Conservation (phyloP, 2,113 vertebrate genomes). For the Perccottus glenii region DNA sequence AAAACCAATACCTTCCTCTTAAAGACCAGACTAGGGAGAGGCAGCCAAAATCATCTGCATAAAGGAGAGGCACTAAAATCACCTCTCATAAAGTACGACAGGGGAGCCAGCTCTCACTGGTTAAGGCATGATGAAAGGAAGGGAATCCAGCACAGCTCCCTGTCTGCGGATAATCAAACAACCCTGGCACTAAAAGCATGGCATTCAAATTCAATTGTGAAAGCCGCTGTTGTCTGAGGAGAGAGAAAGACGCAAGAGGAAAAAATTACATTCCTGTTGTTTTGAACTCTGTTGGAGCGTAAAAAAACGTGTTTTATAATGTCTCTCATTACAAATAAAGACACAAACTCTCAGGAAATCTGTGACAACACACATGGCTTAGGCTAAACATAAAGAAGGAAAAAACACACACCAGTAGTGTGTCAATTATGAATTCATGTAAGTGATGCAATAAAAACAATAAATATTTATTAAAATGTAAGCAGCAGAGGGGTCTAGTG, state of each 20-base stretch:
- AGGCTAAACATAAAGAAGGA: slow-evolving; percentile 3
- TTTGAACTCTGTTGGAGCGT: slow-evolving; percentile 65
- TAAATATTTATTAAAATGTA: slow-evolving; percentile 49
- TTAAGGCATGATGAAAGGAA: slow-evolving; percentile 76
- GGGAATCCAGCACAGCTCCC: slow-evolving; percentile 72
- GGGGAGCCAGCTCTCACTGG: slow-evolving; percentile 69
- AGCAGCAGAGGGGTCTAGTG: slow-evolving; percentile 23
- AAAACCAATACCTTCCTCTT: slow-evolving; percentile 71
- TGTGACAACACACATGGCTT: slow-evolving; percentile 24
- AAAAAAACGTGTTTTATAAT: slow-evolving; percentile 66
- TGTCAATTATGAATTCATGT: slow-evolving; percentile 43
- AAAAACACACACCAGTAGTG: slow-evolving; percentile 19
- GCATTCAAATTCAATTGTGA: slow-evolving; percentile 74
- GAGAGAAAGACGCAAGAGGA: slow-evolving; percentile 46
- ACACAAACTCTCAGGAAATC: slow-evolving; percentile 24
- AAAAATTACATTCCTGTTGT: slow-evolving; percentile 69
- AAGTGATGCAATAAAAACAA: slow-evolving; percentile 45
- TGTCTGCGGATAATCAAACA: slow-evolving; percentile 76
- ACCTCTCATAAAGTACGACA: slow-evolving; percentile 71
- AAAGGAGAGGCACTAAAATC: slow-evolving; percentile 74
- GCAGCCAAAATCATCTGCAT: slow-evolving; percentile 69
- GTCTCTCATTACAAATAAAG: slow-evolving; percentile 56
- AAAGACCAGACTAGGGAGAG: slow-evolving; percentile 63
- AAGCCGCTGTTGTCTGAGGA: slow-evolving; percentile 62
- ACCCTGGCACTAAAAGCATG: slow-evolving; percentile 71